Conservation (phyloP, 2,797 vertebrate genomes). For the Eutrigla gurnardus region DNA sequence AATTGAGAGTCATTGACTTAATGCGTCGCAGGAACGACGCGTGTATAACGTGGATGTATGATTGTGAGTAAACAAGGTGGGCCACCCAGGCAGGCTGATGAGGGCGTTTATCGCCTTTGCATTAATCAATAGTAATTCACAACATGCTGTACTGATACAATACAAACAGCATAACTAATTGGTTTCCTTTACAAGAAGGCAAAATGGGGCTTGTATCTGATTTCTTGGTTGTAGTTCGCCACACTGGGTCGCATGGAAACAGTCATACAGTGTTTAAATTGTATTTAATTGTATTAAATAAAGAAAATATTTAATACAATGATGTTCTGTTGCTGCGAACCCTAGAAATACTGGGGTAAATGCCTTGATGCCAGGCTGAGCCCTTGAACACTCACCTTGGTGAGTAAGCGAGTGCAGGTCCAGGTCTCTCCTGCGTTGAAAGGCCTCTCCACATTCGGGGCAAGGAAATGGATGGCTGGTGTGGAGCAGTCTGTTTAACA, state of each 20-base stretch:
- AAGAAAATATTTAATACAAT: no score
- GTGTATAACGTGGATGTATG: conserved; percentile 42
- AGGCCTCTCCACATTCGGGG: conserved; percentile 87
- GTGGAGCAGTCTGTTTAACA: conserved; percentile 85
- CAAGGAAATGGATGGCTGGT: conserved; percentile 93
- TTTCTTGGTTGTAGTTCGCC: conserved; percentile 21
- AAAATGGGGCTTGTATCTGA: conserved; percentile 2
- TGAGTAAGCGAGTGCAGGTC: conserved; percentile 91
- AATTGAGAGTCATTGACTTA: conserved; percentile 75
- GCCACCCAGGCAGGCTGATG: conserved; percentile 31
- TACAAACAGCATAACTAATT: conserved; percentile 60
- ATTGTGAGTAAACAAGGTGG: conserved; percentile 62
- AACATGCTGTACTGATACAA: conserved; percentile 53
- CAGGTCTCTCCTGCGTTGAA: conserved; percentile 89
- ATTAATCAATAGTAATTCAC: conserved; percentile 70
- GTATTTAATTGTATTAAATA: no score
- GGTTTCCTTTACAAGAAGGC: conserved; percentile 33
- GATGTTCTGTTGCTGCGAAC: conserved; percentile 1
- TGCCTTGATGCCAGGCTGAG: background rate
- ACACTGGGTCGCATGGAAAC: background rate
- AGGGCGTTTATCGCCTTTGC: conserved; percentile 51
- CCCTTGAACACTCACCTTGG: conserved; percentile 80
- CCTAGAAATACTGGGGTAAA: background rate
- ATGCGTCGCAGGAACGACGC: conserved; percentile 60
- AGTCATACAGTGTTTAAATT: no score